phyloP scores from a whole-genome alignment of 1,140 invertebrate species.

The Zaprionus inermis region DNA sequence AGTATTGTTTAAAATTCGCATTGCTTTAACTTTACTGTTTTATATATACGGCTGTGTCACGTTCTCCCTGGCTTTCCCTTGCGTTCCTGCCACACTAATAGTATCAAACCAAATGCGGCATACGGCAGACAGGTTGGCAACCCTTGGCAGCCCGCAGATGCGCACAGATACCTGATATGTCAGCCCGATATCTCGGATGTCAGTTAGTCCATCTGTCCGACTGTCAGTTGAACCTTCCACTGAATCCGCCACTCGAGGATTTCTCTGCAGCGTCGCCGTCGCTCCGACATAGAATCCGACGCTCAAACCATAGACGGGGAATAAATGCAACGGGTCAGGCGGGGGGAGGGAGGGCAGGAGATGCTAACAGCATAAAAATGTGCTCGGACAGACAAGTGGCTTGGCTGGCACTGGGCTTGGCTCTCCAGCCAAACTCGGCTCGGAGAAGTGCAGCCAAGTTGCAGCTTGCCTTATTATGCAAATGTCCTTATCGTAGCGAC shows the following conservation, averaged over 20 bases:
- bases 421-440: too few species aligned
- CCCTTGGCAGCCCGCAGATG: neutral
- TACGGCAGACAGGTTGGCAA: neutral
- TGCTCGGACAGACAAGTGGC: constrained; percentile 24
- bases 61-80: too few species aligned
- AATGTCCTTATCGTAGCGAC: constrained; percentile 52
- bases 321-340: too few species aligned
- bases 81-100: too few species aligned
- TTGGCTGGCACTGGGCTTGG: constrained; percentile 32
- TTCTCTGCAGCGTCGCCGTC: constrained; percentile 70
- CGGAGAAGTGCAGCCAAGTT: constrained; percentile 58
- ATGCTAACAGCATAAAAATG: neutral
- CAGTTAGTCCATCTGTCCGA: constrained; percentile 26
- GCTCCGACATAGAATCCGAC: constrained; percentile 74
- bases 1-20: too few species aligned
- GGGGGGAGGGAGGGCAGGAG: neutral
- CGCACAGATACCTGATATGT: constrained; percentile 46
- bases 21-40: too few species aligned
- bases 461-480: constrained; percentile 76
- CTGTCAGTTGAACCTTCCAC: constrained; percentile 26
- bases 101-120: neutral
- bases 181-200: constrained; percentile 44
- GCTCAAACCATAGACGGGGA: constrained; percentile 22
- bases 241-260: constrained; percentile 52
- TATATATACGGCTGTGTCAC: too few species aligned